These are phyloP conservation scores for Pedicia rivosa DNA, from an alignment of 2,888 invertebrate species.

Conservation along the genomic window DNA sequence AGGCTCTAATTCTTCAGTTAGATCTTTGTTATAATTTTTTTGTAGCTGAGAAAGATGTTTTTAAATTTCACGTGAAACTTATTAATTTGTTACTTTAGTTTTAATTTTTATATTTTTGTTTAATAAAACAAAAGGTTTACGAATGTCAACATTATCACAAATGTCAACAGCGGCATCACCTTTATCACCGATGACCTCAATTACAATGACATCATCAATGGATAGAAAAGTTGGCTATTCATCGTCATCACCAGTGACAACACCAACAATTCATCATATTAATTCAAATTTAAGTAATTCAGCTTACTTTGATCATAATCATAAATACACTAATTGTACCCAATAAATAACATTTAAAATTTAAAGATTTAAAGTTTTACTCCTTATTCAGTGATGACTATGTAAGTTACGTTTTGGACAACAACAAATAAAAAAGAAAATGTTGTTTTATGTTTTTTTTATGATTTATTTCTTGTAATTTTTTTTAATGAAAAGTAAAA, in stretches of 20 bases:
- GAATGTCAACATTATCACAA: constrained; percentile 24
- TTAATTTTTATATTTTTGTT: too few relatives aligned
- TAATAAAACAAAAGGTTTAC: too few relatives aligned
- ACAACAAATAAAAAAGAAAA: too few relatives aligned
- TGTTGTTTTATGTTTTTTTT: constrained; percentile 2
- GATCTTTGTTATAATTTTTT: too few relatives aligned
- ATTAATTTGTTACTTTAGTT: constrained; percentile 16
- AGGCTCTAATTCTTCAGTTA: too few relatives aligned
- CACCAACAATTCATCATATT: constrained; percentile 16
- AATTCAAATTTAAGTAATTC: constrained; percentile 12
- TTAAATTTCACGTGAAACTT: constrained; percentile 1
- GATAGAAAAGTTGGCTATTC: constrained; percentile 25
- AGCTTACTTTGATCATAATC: constrained; percentile 23
- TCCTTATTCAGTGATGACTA: too few relatives aligned
- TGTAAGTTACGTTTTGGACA: too few relatives aligned
- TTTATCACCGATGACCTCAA: constrained; percentile 14
- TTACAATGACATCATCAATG: constrained; percentile 16
- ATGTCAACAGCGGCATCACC: constrained; percentile 15
- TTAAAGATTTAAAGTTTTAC: too few relatives aligned
- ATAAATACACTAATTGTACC: constrained; percentile 22
- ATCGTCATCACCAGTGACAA: constrained; percentile 18
- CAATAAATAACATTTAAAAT: too few relatives aligned
- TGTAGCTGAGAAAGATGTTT: background rate
- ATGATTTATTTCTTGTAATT: background rate
- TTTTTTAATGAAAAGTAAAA: background rate